Conservation (phyloP, 1,140 invertebrate genomes). For the Ceratina calcarata region DNA sequence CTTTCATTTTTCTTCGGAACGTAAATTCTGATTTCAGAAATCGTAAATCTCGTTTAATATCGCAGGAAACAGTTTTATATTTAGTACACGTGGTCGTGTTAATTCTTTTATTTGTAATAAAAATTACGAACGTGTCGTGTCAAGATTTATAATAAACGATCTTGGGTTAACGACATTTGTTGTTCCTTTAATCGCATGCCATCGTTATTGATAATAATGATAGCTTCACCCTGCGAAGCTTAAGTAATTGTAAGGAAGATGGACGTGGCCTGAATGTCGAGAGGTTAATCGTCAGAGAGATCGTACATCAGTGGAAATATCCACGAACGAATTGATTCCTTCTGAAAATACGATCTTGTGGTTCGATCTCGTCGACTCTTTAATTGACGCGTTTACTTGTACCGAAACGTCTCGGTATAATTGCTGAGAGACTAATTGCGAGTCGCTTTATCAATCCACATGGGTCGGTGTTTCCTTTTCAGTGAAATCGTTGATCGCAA, state of each 20-base stretch:
- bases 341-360: slow-evolving; percentile 24
- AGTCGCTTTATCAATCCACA: background rate
- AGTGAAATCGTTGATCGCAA: background rate
- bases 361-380: background rate
- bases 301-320: slow-evolving; percentile 8
- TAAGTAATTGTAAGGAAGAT: slow-evolving; percentile 63
- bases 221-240: slow-evolving; percentile 9
- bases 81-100: too few species aligned
- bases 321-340: slow-evolving; percentile 54
- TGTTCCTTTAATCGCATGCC: slow-evolving; percentile 1
- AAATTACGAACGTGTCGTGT: background rate
- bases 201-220: slow-evolving; percentile 34
- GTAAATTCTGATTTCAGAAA: too few species aligned
- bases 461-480: background rate
- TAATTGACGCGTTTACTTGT: too few species aligned
- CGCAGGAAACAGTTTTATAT: too few species aligned
- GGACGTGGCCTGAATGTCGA: slow-evolving; percentile 41
- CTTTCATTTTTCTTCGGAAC: too few species aligned
- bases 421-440: background rate
- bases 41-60: too few species aligned
- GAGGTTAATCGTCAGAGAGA: slow-evolving; percentile 37
- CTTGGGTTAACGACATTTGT: slow-evolving; percentile 32
- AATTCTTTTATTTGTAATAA: background rate
- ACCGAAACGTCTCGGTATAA: background rate
- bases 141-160: background rate